Evolutionary conservation across 2,113 vertebrate genomes (phyloP).

Genomic region (Eudorcas thomsonii): DNA sequence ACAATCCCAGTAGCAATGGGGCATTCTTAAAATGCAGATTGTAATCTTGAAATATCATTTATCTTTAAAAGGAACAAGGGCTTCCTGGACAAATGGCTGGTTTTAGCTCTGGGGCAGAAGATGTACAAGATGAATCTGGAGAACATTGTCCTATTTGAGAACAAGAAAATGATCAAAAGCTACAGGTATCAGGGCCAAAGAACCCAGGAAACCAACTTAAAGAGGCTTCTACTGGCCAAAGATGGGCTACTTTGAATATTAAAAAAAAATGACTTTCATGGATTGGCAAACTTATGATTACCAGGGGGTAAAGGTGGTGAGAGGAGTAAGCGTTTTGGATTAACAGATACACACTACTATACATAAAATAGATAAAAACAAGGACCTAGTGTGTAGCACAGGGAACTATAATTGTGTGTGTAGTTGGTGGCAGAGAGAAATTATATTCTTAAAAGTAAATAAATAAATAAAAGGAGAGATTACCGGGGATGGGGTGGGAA

Average conservation of each 20-base stretch:
- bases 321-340: not conserved
- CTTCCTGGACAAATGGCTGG: not conserved
- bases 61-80: not conserved
- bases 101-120: not conserved
- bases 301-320: not conserved
- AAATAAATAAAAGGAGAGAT: too few relatives aligned
- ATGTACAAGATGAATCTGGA: not conserved
- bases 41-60: not conserved
- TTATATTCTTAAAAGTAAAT: not conserved
- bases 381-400: not conserved
- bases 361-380: not conserved
- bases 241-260: not conserved
- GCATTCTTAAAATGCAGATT: conserved; percentile 1
- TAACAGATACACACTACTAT: not conserved
- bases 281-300: not conserved
- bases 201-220: not conserved
- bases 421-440: not conserved
- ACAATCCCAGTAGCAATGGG: not conserved
- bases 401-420: not conserved
- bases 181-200: not conserved
- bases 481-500: too few relatives aligned
- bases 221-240: not conserved
- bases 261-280: not conserved
- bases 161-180: not conserved
- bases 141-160: not conserved